phyloP scores from a whole-genome alignment of 2,888 invertebrate genomes.

The Altica lythri region DNA sequence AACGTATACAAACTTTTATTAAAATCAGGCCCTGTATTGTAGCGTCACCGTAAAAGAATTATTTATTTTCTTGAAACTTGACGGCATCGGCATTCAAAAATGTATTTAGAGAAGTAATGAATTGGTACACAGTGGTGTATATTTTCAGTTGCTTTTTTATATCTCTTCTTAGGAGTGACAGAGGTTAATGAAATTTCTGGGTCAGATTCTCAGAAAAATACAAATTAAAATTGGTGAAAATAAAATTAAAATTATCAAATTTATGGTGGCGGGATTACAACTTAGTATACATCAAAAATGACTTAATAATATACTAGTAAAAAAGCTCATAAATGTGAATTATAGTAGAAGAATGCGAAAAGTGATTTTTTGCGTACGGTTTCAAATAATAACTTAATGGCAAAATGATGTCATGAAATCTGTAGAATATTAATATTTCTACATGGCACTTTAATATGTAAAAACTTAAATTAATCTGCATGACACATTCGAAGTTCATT shows the following conservation, averaged over 20 bases:
- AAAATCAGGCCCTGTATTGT: too few species aligned
- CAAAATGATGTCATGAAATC: too few species aligned
- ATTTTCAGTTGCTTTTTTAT: constrained; percentile 9
- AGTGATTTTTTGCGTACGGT: too few species aligned
- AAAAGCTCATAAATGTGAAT: too few species aligned
- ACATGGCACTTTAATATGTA: too few species aligned
- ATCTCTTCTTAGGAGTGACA: background rate
- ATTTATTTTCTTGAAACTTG: background rate
- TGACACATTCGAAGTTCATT: too few species aligned
- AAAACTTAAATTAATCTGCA: too few species aligned
- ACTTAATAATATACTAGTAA: too few species aligned
- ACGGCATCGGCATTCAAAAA: constrained; percentile 5
- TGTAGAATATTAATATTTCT: too few species aligned
- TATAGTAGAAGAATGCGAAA: too few species aligned
- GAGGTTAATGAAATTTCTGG: constrained; percentile 10
- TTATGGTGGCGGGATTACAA: background rate
- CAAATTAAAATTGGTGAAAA: background rate
- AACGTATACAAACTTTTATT: too few species aligned
- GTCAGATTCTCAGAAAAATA: constrained; percentile 5
- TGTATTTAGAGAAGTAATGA: constrained; percentile 11
- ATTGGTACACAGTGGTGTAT: constrained; percentile 8
- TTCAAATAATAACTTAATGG: too few species aligned
- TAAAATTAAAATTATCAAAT: constrained; percentile 1
- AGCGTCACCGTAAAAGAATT: background rate
- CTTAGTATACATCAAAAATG: background rate